phyloP scores from a whole-genome alignment of 2,113 vertebrate genomes.

The cat (Felis catus) region DNA sequence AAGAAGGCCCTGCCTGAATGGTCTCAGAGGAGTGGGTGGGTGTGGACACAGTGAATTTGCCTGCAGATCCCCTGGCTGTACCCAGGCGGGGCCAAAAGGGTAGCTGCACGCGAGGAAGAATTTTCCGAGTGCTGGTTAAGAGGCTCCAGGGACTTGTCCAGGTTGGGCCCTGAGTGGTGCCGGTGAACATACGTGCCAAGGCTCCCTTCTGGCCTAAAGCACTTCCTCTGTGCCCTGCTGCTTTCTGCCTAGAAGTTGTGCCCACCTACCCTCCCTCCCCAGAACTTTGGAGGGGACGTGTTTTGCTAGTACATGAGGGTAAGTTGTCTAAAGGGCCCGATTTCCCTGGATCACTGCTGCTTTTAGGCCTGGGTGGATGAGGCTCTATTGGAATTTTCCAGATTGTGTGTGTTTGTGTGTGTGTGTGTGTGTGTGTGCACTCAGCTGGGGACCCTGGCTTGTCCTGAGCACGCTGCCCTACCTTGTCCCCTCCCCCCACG shows the following conservation, averaged over 20 bases:
- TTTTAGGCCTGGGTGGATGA: not conserved
- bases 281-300: not conserved
- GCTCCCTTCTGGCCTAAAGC: not conserved
- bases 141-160: not conserved
- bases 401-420: not conserved
- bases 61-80: not conserved
- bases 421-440: not conserved
- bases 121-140: not conserved
- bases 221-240: not conserved
- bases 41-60: not conserved
- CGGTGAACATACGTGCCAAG: not conserved
- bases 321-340: not conserved
- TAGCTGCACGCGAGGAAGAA: not conserved
- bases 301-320: not conserved
- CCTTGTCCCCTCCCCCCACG: conserved; percentile 48
- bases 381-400: conserved; percentile 46
- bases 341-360: not conserved
- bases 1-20: not conserved
- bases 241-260: not conserved
- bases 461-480: conserved; percentile 28
- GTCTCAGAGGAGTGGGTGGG: no score
- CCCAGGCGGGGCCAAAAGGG: not conserved
- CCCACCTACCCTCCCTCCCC: not conserved
- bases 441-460: conserved; percentile 53
- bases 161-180: not conserved